Base-by-base conservation (phyloP, 1,140 invertebrate species). In the Lepidurus couesii region DNA sequence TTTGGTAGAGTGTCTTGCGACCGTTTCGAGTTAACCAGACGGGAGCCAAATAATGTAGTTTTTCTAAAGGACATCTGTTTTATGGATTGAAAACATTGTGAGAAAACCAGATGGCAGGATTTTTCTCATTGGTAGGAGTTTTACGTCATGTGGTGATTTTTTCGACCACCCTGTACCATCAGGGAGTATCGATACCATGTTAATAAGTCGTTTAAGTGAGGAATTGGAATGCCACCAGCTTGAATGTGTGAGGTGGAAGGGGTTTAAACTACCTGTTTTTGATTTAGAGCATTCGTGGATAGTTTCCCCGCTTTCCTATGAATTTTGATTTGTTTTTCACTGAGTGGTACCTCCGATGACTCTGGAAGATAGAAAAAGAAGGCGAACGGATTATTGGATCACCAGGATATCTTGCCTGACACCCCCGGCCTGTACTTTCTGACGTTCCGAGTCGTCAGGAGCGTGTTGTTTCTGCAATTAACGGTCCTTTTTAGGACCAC, bases 281-380 rank as follows among this genome's bases (percentile, higher is more conserved):
- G 45, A 47, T 47, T 47, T 1, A 47, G 45, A 47, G 45, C 45
- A 47, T 47, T 47, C 45, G 45, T 47, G 45, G 45, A 47, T 47
- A 47, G 45, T 47, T 1, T 47, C 45, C 45, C 45, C 45, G 45
- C 45, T 47, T 47, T 47, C 45, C 1, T 47, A 47, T 2, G 45
- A 47, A 47, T 47, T 47, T 16, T 47, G 45, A 47, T 47, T 47
- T 47, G 45, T 47, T 47, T 47, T 47, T 47, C 45, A 16, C 45
- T 47, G 2, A 47, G 45, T 47, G 26, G 45, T 47, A 47, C 45
- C 45, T 47, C 45, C 9, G 45, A 47, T 47, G 8, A 47, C 45
- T 47, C 45, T 47, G 45, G 45, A 47, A 47, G 45, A 47, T 47
- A 47, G 45, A 47, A 47, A 47, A 47, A 47, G 45, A 47, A 47